Evolutionary conservation across 2,113 vertebrate genomes (phyloP).

Genomic region (Ctenodactylus gundi): DNA sequence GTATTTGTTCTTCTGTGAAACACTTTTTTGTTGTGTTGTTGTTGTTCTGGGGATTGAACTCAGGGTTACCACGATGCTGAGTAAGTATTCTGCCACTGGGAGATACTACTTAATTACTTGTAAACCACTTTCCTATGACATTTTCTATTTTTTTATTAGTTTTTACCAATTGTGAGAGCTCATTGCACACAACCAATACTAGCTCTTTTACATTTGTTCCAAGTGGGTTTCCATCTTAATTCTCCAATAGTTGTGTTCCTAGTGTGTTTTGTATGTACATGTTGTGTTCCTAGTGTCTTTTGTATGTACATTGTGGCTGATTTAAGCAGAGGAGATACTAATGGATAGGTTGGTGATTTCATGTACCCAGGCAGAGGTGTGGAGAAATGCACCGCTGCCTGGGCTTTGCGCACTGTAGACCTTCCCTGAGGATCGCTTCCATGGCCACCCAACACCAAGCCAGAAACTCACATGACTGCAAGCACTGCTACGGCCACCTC

Average conservation of each 20-base stretch:
- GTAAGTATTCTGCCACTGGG: not conserved
- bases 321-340: not conserved
- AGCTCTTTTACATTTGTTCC: not conserved
- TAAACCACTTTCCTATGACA: not conserved
- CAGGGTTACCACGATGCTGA: too few species aligned
- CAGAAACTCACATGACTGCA: not conserved
- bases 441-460: fast-evolving
- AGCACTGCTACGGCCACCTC: fast-evolving
- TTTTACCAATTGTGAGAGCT: conserved; percentile 23
- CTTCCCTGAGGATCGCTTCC: not conserved
- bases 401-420: too few species aligned
- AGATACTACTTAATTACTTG: not conserved
- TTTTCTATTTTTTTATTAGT: conserved; percentile 6
- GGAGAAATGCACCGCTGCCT: not conserved
- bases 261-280: not conserved
- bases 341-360: not conserved
- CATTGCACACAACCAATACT: not conserved
- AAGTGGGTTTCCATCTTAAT: not conserved
- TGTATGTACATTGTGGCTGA: not conserved
- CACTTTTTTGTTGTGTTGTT: too few species aligned
- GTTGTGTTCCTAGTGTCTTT: not conserved
- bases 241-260: not conserved
- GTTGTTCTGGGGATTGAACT: too few species aligned
- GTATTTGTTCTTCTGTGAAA: conserved; percentile 1
- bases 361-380: not conserved